A percentile compares a stretch with the other conserved stretches of the same genome.
These are phyloP conservation scores for Bubalus kerabau DNA, from an alignment of 2,113 vertebrate species.

Conservation along the genomic window DNA sequence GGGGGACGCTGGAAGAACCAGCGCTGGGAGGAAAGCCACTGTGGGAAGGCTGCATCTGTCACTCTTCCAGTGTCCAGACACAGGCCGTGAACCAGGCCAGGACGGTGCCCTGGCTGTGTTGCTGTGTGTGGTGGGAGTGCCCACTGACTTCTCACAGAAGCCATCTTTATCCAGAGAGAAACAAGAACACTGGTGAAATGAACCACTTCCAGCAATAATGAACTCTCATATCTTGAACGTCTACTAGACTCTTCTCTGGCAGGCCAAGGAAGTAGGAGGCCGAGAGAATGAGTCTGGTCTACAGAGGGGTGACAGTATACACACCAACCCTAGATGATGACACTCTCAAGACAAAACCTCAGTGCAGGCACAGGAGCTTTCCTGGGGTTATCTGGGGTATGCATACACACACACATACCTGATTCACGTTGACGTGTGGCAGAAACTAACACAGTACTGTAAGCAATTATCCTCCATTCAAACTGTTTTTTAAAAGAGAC, in stretches of 20 bases:
- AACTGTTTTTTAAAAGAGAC: neutral
- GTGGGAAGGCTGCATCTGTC: neutral
- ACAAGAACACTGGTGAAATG: neutral
- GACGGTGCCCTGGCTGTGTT: accelerated
- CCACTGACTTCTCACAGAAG: neutral
- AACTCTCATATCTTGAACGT: neutral
- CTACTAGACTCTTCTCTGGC: neutral
- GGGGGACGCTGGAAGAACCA: neutral
- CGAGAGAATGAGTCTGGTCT: neutral
- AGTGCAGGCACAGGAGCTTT: neutral
- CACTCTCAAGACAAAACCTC: neutral
- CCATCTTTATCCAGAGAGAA: neutral
- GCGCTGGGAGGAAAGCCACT: neutral
- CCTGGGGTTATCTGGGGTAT: neutral
- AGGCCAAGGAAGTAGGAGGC: neutral
- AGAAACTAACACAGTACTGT: neutral
- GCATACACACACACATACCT: accelerated
- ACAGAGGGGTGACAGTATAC: neutral
- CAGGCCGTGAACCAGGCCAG: accelerated
- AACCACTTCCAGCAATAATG: neutral
- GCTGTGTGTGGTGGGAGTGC: neutral
- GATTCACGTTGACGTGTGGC: neutral
- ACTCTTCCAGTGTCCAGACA: neutral
- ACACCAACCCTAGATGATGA: neutral
- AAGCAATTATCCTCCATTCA: neutral